Evolutionary conservation across 2,888 invertebrate species (phyloP).

Genomic region (Cryptus armator): DNA sequence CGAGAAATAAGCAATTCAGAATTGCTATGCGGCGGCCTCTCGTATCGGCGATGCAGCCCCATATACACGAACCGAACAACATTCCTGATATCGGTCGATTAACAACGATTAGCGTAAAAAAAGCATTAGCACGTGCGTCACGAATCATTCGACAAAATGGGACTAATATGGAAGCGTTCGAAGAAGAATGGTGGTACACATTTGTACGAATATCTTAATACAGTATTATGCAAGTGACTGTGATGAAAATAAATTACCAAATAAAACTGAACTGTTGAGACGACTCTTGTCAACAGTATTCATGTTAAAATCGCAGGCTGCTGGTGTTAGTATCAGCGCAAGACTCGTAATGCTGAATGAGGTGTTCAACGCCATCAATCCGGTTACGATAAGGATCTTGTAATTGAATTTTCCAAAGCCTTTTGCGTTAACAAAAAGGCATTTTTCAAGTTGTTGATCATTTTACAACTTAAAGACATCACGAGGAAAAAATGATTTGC

Average conservation of each 20-base stretch:
- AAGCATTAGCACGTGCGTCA: background rate
- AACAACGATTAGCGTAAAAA: background rate
- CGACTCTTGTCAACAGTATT: too few relatives aligned
- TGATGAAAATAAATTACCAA: constrained; percentile 84
- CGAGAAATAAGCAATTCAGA: constrained; percentile 87
- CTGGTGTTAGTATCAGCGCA: too few relatives aligned
- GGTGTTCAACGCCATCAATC: too few relatives aligned
- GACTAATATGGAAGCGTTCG: too few relatives aligned
- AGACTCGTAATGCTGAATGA: too few relatives aligned
- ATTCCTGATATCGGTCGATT: constrained; percentile 85
- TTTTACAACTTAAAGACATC: too few relatives aligned
- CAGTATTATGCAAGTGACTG: too few relatives aligned
- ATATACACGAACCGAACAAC: constrained; percentile 90
- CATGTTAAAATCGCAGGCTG: too few relatives aligned
- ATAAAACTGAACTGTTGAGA: constrained; percentile 89
- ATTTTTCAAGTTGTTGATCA: too few relatives aligned
- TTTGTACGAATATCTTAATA: background rate
- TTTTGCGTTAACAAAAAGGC: background rate
- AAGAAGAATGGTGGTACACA: too few relatives aligned
- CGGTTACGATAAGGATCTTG: too few relatives aligned
- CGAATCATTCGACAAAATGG: background rate
- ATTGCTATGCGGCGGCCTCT: constrained; percentile 89
- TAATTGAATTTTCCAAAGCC: too few relatives aligned
- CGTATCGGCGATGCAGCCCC: constrained; percentile 90
- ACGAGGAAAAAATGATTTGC: background rate